phyloP scores from a whole-genome alignment of 2,113 vertebrate species.

The Pseudois nayaur region DNA sequence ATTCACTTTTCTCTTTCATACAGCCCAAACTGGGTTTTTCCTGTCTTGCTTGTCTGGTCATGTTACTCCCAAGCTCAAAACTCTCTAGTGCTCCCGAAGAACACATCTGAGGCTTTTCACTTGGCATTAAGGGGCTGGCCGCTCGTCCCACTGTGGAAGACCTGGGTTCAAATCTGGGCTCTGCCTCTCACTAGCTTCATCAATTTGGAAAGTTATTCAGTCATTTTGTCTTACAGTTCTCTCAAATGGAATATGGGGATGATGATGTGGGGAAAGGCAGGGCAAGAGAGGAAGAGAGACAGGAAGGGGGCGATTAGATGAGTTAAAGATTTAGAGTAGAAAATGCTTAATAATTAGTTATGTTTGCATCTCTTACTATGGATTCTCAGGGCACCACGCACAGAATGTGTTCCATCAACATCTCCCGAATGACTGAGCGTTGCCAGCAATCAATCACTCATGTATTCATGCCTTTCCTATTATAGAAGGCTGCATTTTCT shows the following conservation, averaged over 20 bases:
- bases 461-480: background rate
- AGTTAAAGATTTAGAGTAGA: background rate
- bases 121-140: background rate
- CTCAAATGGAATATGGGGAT: background rate
- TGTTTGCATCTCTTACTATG: background rate
- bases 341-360: background rate
- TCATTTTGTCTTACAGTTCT: background rate
- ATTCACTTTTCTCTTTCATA: background rate
- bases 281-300: background rate
- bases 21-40: background rate
- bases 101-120: background rate
- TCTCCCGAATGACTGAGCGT: background rate
- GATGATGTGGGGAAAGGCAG: background rate
- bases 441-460: background rate
- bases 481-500: background rate
- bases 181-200: background rate
- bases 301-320: background rate
- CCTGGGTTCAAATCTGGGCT: background rate
- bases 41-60: background rate
- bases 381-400: background rate
- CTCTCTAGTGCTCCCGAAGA: background rate
- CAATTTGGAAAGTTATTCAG: background rate
- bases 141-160: background rate
- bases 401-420: background rate
- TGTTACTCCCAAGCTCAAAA: background rate